Evolutionary conservation across 1,140 invertebrate genomes (phyloP).

Genomic region (Micrasema minimum): DNA sequence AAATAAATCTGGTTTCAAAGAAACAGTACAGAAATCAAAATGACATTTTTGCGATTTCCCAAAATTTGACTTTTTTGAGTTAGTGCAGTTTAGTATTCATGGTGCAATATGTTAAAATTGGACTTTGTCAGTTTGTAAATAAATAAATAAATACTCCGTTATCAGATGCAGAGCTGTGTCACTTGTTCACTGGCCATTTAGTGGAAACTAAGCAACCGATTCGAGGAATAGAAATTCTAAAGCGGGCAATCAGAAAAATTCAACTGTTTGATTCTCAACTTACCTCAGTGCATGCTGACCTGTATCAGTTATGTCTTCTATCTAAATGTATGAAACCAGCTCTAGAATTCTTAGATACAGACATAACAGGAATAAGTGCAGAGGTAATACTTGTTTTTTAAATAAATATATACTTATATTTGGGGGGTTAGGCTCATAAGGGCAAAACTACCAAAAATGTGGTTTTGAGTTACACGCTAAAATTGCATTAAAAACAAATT

Average conservation of each 20-base stretch:
- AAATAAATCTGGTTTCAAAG: no score
- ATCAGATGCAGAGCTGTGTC: constrained; percentile 91
- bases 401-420: neutral
- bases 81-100: no score
- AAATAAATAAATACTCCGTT: constrained; percentile 50
- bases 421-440: neutral
- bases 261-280: constrained; percentile 88
- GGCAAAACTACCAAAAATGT: neutral
- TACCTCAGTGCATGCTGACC: constrained; percentile 92
- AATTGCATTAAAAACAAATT: no score
- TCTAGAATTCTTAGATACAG: constrained; percentile 87
- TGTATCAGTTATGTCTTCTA: constrained; percentile 91
- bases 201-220: constrained; percentile 82
- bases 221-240: constrained; percentile 85
- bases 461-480: no score
- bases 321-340: constrained; percentile 94
- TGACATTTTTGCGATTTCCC: no score
- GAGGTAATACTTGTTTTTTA: constrained; percentile 71
- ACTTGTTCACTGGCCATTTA: constrained; percentile 81
- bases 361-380: constrained; percentile 90
- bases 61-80: no score
- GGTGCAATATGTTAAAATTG: no score
- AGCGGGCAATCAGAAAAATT: constrained; percentile 88
- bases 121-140: no score
- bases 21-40: no score